Evolutionary conservation across 53 echinoderm and acorn worm genomes (phyloP).

Genomic region (Antedon mediterranea): DNA sequence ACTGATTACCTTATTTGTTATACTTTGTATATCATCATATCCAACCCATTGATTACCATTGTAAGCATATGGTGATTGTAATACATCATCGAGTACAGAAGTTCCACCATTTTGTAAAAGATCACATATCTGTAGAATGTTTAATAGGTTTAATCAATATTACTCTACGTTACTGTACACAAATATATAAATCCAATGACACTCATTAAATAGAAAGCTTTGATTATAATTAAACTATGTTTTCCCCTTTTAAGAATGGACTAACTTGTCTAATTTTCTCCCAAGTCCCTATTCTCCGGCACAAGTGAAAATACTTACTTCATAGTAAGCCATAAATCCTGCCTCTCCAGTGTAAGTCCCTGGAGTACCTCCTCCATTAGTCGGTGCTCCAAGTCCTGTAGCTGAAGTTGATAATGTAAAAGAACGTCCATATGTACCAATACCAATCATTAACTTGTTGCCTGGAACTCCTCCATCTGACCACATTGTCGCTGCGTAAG

Average conservation of each 20-base stretch:
- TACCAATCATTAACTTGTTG: too few species aligned
- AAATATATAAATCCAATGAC: too few species aligned
- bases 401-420: conserved; percentile 15
- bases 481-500: too few species aligned
- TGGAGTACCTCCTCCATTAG: conserved; percentile 7
- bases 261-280: too few species aligned
- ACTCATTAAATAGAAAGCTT: too few species aligned
- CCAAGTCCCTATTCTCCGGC: too few species aligned
- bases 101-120: conserved; percentile 10
- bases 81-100: not conserved
- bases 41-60: conserved; percentile 24
- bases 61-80: conserved; percentile 14
- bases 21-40: conserved; percentile 12
- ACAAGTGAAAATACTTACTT: conserved; percentile 21
- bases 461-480: too few species aligned
- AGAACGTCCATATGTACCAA: too few species aligned
- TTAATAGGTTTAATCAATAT: too few species aligned
- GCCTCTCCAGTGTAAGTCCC: conserved; percentile 17
- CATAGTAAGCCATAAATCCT: conserved; percentile 31
- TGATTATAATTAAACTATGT: too few species aligned
- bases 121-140: conserved; percentile 14
- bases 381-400: conserved; percentile 25
- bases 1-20: conserved; percentile 14
- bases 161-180: too few species aligned
- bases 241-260: too few species aligned